Conservation (phyloP, 2,797 vertebrate species). For the Pseudomugil gertrudae region DNA sequence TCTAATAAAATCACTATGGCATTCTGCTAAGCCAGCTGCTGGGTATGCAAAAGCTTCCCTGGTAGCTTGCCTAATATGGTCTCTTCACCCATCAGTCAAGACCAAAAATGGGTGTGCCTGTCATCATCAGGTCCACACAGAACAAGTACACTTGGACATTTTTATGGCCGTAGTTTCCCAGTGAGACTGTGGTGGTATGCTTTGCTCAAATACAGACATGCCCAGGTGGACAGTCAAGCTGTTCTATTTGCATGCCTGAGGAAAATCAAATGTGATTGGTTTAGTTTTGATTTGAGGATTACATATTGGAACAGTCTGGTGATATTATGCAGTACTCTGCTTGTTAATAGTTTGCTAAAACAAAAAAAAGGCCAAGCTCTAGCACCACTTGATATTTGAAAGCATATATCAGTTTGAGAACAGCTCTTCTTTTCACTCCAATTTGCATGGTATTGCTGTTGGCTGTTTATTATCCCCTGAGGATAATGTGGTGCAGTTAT, state of each 20-base stretch:
- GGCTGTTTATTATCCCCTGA: constrained; percentile 67
- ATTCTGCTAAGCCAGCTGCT: constrained; percentile 66
- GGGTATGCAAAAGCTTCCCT: constrained; percentile 45
- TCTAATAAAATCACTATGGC: constrained; percentile 71
- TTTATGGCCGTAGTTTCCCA: neutral
- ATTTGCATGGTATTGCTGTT: constrained; percentile 56
- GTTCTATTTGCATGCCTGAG: constrained; percentile 1
- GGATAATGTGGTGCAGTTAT: constrained; percentile 70
- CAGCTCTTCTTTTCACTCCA: constrained; percentile 45
- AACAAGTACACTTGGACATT: constrained; percentile 20
- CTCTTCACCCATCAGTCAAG: constrained; percentile 57
- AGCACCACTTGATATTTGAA: constrained; percentile 50
- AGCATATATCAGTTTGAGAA: constrained; percentile 30
- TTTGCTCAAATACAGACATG: constrained; percentile 20
- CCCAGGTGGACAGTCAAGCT: neutral
- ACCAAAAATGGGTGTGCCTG: constrained; percentile 36
- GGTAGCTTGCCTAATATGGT: constrained; percentile 50
- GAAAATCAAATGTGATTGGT: constrained; percentile 10
- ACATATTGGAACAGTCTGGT: constrained; percentile 16
- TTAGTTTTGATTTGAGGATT: constrained; percentile 14
- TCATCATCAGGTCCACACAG: constrained; percentile 25
- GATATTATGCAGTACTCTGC: constrained; percentile 6
- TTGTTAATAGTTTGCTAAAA: constrained; percentile 22
- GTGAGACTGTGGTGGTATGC: neutral
- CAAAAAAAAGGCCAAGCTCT: constrained; percentile 24